These are phyloP conservation scores for Galemys pyrenaicus DNA, from an alignment of 2,113 vertebrate species.

Conservation along the genomic window DNA sequence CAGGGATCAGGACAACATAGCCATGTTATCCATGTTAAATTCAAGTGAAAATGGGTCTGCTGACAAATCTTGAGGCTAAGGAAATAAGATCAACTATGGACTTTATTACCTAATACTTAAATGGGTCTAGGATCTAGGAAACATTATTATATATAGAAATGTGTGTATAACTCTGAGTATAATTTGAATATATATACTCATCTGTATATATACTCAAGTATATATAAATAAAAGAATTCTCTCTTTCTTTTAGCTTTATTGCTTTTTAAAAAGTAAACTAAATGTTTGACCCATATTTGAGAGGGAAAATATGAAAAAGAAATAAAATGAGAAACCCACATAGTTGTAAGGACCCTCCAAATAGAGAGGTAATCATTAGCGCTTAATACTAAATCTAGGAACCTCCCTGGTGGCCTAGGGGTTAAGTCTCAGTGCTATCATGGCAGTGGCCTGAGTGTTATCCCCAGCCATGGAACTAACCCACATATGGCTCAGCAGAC, in stretches of 20 bases:
- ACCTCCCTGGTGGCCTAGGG: no score
- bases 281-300: slow-evolving; percentile 12
- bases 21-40: neutral
- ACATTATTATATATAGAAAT: neutral
- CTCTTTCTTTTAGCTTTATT: slow-evolving; percentile 32
- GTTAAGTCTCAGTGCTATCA: no score
- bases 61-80: neutral
- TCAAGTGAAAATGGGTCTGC: neutral
- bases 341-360: slow-evolving; percentile 12
- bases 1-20: neutral
- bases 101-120: neutral
- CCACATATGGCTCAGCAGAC: no score
- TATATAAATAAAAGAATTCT: neutral
- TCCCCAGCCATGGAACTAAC: no score
- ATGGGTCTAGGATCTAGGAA: neutral
- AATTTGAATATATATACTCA: neutral
- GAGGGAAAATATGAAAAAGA: neutral
- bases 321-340: neutral
- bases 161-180: neutral
- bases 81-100: neutral
- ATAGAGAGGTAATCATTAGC: neutral
- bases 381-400: neutral
- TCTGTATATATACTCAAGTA: neutral
- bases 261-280: slow-evolving; percentile 34
- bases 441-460: no score